A percentile compares a stretch with the other conserved stretches of the same genome.
These are phyloP conservation scores for Thysanoteuthis rhombus DNA, from an alignment of 2,888 invertebrate species.

Conservation along the genomic window DNA sequence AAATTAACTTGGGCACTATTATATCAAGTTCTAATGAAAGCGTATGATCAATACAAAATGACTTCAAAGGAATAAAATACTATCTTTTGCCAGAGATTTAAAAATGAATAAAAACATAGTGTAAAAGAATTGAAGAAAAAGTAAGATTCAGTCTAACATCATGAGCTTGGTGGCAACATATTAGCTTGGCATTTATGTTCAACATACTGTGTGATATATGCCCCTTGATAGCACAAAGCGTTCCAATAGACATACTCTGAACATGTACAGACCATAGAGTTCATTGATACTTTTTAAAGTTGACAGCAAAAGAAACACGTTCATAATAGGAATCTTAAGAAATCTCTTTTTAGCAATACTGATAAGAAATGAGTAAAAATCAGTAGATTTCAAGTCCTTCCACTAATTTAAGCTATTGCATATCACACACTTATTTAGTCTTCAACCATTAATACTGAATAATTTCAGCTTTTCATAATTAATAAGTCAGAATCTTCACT, in stretches of 20 bases:
- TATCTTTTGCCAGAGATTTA: too few relatives aligned
- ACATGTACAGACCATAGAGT: background rate
- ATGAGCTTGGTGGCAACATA: background rate
- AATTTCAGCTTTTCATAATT: background rate
- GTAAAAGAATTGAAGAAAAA: background rate
- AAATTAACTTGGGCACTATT: background rate
- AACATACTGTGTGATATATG: too few relatives aligned
- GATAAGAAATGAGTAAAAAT: too few relatives aligned
- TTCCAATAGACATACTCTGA: background rate
- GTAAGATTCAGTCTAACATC: background rate
- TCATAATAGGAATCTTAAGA: too few relatives aligned
- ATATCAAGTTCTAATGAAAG: background rate
- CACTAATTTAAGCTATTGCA: background rate
- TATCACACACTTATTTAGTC: background rate
- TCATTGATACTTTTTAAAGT: background rate
- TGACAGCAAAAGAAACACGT: background rate
- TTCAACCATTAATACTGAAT: background rate
- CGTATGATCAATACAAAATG: background rate
- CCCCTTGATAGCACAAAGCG: background rate
- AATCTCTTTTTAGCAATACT: background rate
- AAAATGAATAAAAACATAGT: background rate
- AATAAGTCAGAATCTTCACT: background rate
- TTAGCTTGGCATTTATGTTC: too few relatives aligned
- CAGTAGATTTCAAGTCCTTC: background rate
- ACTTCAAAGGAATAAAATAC: background rate